Evolutionary conservation across 37 sponge, comb jelly and placozoan genomes (phyloP), one percentile per base, ranked within the genome.

Genomic region (Theonella swinhoei): DNA sequence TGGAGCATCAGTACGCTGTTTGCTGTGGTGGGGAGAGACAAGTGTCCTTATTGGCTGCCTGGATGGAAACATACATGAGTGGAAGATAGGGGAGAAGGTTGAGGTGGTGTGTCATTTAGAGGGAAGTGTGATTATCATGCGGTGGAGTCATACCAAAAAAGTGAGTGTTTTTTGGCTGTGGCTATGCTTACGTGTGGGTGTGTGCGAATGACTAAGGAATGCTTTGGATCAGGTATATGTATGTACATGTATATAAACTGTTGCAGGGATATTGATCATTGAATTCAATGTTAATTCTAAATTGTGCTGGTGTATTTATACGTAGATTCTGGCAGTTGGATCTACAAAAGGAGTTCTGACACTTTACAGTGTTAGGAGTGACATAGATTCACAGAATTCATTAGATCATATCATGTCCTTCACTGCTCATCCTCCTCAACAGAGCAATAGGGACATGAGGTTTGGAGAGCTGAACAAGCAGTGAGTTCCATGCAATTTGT

Each of bases 381-480:
- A 8, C 3, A 69, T n/a, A 8, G 71, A 47, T 36, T 58, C 7
- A 40, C 25, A 71, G 39, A 65, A 62, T 30, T 22, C 0, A n/a
- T 17, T 88, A 25, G 62, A 4, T 40, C 58, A 38, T 1, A 42
- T 83, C 1, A 63, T 64, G 31, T 17, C 33, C 33, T 75, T 85
- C 42, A 40, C 39, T 20, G 91, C 91, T 25, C 91, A 90, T 39
- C 60, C 35, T 28, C 82, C 91, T 5, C 54, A 81, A 20, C 47
- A 34, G 24, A 86, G 85, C 23, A 60, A 39, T 39, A 76, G 85
- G 68, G 82, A 90, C 38, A 39, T 31, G 31, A 42, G 75, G 39
- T 90, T 90, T 70, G 91, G 91, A 31, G 86, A 90, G 42, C 82
- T 90, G 9, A 72, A 78, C 38, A 70, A 82, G 60, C 91, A 90